These are phyloP conservation scores for Romanomermis culicivorax DNA, from an alignment of 2,888 invertebrate species.

Conservation along the genomic window DNA sequence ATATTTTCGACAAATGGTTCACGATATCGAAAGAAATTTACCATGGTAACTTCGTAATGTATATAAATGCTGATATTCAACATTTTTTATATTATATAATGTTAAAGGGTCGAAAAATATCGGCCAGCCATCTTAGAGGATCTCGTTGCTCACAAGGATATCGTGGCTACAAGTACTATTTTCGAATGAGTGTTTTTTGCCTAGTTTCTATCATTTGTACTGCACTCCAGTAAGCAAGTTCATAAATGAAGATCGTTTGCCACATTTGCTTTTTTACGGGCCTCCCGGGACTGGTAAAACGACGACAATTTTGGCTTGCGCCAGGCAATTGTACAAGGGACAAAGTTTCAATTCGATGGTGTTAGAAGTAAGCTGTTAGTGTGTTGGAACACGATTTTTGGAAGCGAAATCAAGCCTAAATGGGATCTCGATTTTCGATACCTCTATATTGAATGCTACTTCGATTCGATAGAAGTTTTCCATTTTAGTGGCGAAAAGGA, in stretches of 20 bases:
- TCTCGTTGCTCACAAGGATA: slow-evolving; percentile 86
- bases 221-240: slow-evolving; percentile 35
- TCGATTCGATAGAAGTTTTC: too few relatives aligned
- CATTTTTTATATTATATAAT: too few relatives aligned
- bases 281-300: slow-evolving; percentile 98
- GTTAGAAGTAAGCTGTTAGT: slow-evolving; percentile 32
- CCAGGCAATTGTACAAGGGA: slow-evolving; percentile 65
- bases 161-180: slow-evolving; percentile 74
- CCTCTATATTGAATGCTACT: neutral
- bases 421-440: too few relatives aligned
- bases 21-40: too few relatives aligned
- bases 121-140: slow-evolving; percentile 72
- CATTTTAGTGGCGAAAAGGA: too few relatives aligned
- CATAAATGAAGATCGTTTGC: slow-evolving; percentile 69
- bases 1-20: too few relatives aligned
- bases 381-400: neutral
- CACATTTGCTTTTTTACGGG: slow-evolving; percentile 87
- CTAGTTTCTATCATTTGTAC: slow-evolving; percentile 10
- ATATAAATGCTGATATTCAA: too few relatives aligned
- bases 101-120: slow-evolving; percentile 84
- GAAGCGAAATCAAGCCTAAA: too few relatives aligned
- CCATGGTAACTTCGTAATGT: too few relatives aligned
- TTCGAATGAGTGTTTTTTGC: neutral
- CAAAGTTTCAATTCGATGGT: slow-evolving; percentile 84
- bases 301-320: slow-evolving; percentile 85